Evolutionary conservation across 2,797 vertebrate genomes (phyloP), one percentile per base, ranked within the genome.

Genomic region (Scolopax bukidnonensis): DNA sequence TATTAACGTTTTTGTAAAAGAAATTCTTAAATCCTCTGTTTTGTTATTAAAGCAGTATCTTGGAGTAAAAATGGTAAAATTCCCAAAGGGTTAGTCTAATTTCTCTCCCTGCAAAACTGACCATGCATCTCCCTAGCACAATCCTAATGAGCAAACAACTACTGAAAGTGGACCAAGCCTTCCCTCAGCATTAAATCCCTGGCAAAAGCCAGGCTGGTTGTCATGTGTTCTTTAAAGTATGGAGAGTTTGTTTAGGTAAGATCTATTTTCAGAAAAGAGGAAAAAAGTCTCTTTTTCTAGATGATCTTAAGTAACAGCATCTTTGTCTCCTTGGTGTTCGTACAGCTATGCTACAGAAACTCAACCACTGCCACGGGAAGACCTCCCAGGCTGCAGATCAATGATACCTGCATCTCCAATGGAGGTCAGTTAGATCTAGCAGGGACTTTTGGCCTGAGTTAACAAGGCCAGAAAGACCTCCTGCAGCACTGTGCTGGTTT

Each of bases 211-310:
- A 68, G 51, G 56, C 36, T 89, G 71, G 6, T 43, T 89, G 75
- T 80, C 87, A 87, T 71, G 36, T 81, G 63, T 28, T 87, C 78
- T 76, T 82, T 63, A 61, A 74, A 68, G 51, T 38, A 8, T 18
- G 10, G 30, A 54, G 50, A 57, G 23, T 56, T 91, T 91, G 77
- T 88, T 89, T 81, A 87, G 32, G n/a, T n/a, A 89, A 85, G 33
- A 74, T 67, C 73, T 90, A 32, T 83, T 96, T 91, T 86, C 79
- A 90, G 69, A 88, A 81, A 68, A 85, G 30, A 69, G 11, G 33
- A 45, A 73, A 59, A 19, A 76, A 33, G 7, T 61, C 11, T 54
- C 20, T 83, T 79, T 90, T 82, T 93, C 80, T 74, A 77, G 38
- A 85, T 38, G 68, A 59, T 43, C 64, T 65, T 61, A 41, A 80